A percentile compares a stretch with the other conserved stretches of the same genome.
Conservation (phyloP, 64 coral and sea anemone species). For the Actinia equina region DNA sequence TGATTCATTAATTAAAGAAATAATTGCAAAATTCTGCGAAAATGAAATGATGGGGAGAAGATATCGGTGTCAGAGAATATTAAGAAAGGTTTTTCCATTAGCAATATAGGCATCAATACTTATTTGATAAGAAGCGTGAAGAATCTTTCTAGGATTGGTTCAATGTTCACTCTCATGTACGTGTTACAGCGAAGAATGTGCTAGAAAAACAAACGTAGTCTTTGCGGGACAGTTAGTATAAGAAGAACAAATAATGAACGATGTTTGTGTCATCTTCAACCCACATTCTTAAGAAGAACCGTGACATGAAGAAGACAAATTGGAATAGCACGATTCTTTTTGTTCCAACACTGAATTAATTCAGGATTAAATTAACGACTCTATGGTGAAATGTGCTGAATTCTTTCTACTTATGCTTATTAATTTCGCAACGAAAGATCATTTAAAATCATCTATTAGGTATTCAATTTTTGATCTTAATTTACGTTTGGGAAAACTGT, state of each 20-base stretch:
- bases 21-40: too few species aligned
- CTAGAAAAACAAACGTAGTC: neutral
- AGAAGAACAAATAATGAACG: neutral
- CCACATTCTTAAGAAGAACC: neutral
- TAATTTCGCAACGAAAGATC: neutral
- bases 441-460: too few species aligned
- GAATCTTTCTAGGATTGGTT: neutral
- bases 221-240: neutral
- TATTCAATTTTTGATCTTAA: too few species aligned
- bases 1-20: too few species aligned
- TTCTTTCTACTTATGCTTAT: neutral
- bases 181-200: neutral
- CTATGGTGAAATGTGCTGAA: neutral
- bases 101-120: neutral
- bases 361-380: neutral
- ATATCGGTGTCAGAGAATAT: neutral
- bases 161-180: neutral
- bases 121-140: neutral
- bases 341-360: neutral
- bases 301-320: neutral
- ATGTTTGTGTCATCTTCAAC: neutral
- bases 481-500: too few species aligned
- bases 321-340: neutral
- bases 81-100: too few species aligned
- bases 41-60: neutral